A percentile compares a stretch with the other conserved stretches of the same genome.
Evolutionary conservation across 2,888 invertebrate genomes (phyloP).

Genomic region (Hemistola chrysoprasaria): DNA sequence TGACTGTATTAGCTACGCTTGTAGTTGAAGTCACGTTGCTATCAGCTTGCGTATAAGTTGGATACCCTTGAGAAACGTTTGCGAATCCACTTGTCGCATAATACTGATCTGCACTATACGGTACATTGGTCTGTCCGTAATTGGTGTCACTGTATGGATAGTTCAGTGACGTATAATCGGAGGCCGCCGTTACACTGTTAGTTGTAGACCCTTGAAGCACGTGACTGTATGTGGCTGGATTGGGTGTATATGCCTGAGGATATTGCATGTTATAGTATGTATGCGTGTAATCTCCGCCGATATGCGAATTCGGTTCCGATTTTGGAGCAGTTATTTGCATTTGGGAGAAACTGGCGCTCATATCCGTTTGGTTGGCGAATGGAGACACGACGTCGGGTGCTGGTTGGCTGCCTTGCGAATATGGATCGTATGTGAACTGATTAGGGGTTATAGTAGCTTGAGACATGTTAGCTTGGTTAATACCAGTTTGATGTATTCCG

Average conservation of each 20-base stretch:
- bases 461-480: background rate
- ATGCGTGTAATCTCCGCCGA: conserved; percentile 56
- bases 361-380: conserved; percentile 41
- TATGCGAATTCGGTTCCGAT: conserved; percentile 37
- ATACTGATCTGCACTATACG: conserved; percentile 46
- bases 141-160: conserved; percentile 50
- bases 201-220: conserved; percentile 53
- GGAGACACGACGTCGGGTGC: conserved; percentile 45
- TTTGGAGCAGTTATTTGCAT: conserved; percentile 60
- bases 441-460: conserved; percentile 24
- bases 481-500: background rate
- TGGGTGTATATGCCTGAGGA: conserved; percentile 53
- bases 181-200: conserved; percentile 46
- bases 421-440: conserved; percentile 37
- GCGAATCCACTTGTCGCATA: conserved; percentile 46
- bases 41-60: conserved; percentile 53
- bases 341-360: conserved; percentile 59
- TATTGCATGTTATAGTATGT: conserved; percentile 65
- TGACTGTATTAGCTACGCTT: conserved; percentile 37
- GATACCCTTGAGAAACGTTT: conserved; percentile 50
- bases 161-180: conserved; percentile 51
- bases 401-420: conserved; percentile 38
- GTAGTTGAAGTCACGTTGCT: conserved; percentile 42
- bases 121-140: conserved; percentile 33
- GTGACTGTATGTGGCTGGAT: conserved; percentile 59